Base-by-base conservation (phyloP, 2,113 vertebrate species). In the Pteruthius melanotis region DNA sequence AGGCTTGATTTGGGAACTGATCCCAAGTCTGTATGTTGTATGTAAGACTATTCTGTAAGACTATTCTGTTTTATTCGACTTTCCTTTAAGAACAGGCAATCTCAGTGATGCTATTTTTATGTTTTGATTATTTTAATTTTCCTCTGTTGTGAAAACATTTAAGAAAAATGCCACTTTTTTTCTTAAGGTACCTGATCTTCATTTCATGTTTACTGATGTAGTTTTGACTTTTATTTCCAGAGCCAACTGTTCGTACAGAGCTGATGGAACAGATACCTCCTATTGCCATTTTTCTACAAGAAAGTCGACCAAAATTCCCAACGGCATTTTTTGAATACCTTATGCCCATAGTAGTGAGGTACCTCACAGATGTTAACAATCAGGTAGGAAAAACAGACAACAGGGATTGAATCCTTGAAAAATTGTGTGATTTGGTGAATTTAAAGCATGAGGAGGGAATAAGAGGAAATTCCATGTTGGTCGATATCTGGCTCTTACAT, bases 261-360 rank as follows among this genome's bases (percentile, higher is more conserved):
- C 98, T 99, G 93, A 99, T 99, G 99, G 99, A 99, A 61, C 99
- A 99, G 92, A 98, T 99, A 54, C 99, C 99, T 82, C 98, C 99
- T 37, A 98, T 99, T 80, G 98, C 98, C 72, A 98, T 99, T 98
- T 99, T 99, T 95, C 97, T 99, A 42, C 98, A 98, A 56, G 99
- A 99, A 96, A 99, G 97, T 96, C 97, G 98, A 77, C 98, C 98
- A 63, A 98, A 98, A 94, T 99, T 99, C 77, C 98, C 98, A 52
- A 93, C 96, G 54, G 98, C 98, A 16, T 98, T 99, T 95, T 99
- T 99, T 20, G 98, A 99, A 90, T 99, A 98, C 92, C 97, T 99
- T 44, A 97, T 99, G 74, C 99, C 99, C 39, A 98, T 99, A 89
- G 98, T 99, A 9, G 98, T 98, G 50, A 97, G 97, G 54, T 98